These are phyloP conservation scores for Criorhina ranunculi DNA, from an alignment of 2,888 invertebrate species.

Conservation along the genomic window DNA sequence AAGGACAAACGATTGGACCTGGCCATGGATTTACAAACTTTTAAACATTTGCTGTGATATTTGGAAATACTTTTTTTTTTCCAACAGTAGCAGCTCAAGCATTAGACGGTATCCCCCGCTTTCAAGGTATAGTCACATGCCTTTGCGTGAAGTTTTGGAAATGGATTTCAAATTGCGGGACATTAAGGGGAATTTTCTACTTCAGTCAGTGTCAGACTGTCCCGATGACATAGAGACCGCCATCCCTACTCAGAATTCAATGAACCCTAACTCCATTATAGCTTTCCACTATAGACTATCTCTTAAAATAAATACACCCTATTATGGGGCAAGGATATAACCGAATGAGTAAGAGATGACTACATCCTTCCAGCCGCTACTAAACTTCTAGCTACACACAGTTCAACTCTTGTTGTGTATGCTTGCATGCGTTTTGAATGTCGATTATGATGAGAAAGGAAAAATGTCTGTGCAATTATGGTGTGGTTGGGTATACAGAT, in stretches of 20 bases:
- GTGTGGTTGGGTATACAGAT: no score
- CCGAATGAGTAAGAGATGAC: conserved; percentile 28
- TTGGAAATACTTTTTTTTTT: no score
- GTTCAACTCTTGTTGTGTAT: conserved; percentile 26
- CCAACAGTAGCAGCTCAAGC: no score
- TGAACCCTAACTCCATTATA: background rate
- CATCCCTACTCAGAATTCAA: background rate
- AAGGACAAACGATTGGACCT: no score
- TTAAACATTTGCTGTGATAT: no score
- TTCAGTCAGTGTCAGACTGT: background rate
- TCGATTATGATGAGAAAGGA: conserved; percentile 56
- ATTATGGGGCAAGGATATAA: conserved; percentile 9
- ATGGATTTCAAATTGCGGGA: no score
- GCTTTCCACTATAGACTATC: conserved; percentile 18
- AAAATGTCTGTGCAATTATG: conserved; percentile 61
- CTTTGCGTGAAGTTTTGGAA: no score
- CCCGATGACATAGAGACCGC: background rate
- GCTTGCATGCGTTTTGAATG: conserved; percentile 61
- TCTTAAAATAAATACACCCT: conserved; percentile 34
- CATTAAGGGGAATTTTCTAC: background rate
- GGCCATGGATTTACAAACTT: no score
- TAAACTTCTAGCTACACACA: conserved; percentile 29
- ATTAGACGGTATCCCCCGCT: no score
- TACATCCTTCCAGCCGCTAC: conserved; percentile 47
- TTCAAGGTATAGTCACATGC: no score